Percentiles rank a stretch among this genome's conserved stretches.
phyloP scores from a whole-genome alignment of 1,140 invertebrate species.

The Lepidurus couesii region DNA sequence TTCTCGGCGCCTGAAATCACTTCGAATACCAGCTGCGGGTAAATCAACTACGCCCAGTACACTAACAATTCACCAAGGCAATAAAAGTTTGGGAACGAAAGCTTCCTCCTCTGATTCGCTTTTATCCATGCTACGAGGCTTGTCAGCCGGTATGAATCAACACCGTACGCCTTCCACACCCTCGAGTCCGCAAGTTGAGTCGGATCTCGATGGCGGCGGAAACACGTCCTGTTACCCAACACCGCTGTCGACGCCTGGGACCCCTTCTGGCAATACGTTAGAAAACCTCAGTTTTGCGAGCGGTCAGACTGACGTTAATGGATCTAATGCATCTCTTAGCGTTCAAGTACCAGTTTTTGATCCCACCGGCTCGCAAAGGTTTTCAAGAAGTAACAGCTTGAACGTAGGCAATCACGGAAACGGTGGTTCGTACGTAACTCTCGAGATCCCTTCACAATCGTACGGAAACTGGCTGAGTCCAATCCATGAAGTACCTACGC shows the following conservation, averaged over 20 bases:
- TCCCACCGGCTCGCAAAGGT: constrained; percentile 56
- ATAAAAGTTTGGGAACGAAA: constrained; percentile 40
- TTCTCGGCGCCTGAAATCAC: constrained; percentile 34
- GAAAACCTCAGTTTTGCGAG: background rate
- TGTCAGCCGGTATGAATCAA: constrained; percentile 38
- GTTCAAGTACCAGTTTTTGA: constrained; percentile 53
- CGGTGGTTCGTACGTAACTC: constrained; percentile 32
- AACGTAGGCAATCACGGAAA: background rate
- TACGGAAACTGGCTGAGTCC: constrained; percentile 64
- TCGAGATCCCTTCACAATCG: constrained; percentile 62
- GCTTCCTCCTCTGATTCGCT: constrained; percentile 66
- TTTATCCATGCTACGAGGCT: constrained; percentile 59
- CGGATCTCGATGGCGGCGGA: constrained; percentile 44
- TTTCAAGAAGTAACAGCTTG: constrained; percentile 31
- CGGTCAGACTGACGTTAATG: background rate
- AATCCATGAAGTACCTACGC: constrained; percentile 64
- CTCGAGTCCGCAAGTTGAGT: constrained; percentile 48
- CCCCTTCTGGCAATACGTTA: constrained; percentile 26
- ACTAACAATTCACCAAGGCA: constrained; percentile 44
- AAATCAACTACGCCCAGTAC: constrained; percentile 16
- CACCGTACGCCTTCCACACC: constrained; percentile 40
- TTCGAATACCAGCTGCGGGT: constrained; percentile 34
- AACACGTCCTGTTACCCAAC: constrained; percentile 38
- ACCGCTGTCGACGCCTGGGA: constrained; percentile 34
- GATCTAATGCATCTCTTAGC: background rate